These are phyloP conservation scores for Acanthiza pusilla DNA, from an alignment of 2,797 vertebrate genomes.

Conservation along the genomic window DNA sequence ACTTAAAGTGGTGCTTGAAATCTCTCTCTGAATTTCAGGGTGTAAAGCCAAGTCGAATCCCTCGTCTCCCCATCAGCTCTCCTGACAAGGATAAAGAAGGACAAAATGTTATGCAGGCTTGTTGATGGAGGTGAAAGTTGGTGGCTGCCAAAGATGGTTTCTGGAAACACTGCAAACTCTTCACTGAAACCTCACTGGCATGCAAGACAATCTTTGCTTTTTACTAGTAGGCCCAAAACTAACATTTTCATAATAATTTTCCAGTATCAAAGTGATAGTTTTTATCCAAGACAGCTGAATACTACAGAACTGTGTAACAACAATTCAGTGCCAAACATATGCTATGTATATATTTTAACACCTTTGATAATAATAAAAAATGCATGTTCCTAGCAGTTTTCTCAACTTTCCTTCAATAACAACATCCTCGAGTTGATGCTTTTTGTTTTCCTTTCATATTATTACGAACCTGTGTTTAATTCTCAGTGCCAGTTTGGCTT, in stretches of 20 bases:
- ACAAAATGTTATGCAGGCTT: conserved; percentile 54
- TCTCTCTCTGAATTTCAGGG: conserved; percentile 4
- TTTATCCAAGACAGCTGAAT: conserved; percentile 81
- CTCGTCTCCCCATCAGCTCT: conserved; percentile 23
- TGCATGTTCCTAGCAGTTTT: conserved; percentile 78
- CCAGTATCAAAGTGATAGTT: conserved; percentile 84
- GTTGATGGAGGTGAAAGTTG: conserved; percentile 70
- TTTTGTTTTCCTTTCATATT: conserved; percentile 89
- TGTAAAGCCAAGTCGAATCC: conserved; percentile 18
- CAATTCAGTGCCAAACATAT: conserved; percentile 79
- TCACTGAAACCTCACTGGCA: conserved; percentile 62
- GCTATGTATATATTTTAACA: conserved; percentile 81
- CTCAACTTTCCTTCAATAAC: conserved; percentile 77
- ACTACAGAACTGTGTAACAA: conserved; percentile 71
- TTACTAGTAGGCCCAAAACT: conserved; percentile 79
- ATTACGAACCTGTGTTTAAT: conserved; percentile 90
- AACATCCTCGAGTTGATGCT: conserved; percentile 84
- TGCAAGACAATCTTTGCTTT: conserved; percentile 73
- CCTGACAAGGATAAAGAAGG: conserved; percentile 40
- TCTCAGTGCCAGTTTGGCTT: conserved; percentile 83
- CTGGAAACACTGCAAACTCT: conserved; percentile 63
- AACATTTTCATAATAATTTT: conserved; percentile 86
- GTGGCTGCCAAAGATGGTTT: conserved; percentile 72
- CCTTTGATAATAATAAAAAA: conserved; percentile 85
- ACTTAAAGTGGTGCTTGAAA: conserved; percentile 1